Evolutionary conservation across 1,140 invertebrate species (phyloP), one percentile per base, ranked within the genome.

Genomic region (Neoseiulus cucumeris): DNA sequence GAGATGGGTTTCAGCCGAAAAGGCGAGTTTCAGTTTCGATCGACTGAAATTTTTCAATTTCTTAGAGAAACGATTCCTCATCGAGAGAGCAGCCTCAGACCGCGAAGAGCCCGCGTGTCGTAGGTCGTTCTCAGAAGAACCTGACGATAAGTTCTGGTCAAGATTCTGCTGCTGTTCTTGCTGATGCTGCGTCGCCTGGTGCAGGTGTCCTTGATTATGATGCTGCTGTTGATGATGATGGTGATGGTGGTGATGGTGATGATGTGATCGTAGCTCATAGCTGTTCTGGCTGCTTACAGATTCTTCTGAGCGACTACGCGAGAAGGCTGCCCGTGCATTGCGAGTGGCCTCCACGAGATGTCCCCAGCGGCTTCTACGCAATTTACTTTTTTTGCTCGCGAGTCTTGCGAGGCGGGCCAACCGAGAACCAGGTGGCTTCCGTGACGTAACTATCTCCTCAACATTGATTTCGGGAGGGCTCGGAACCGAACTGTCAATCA

Each of bases 341-440:
- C 71, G 42, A 42, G 71, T 72, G 9, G 70, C 68, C 30, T 72
- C 70, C 30, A 71, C 71, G 28, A 71, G 65, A 44, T 71, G 67
- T 30, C 66, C 65, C 71, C 71, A 70, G 4, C 64, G 65, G 2
- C 71, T 33, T 66, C 69, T 18, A 45, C 64, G 64, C 14, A 59
- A 65, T 45, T 66, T 45, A 42, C 66, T 69, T n/a, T 45, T 44
- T 64, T 71, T 71, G 45, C 67, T 70, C 22, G 68, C 59, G 30
- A 67, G 68, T n/a, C 68, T 67, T 1, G 71, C 71, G 30, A 72
- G 59, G 18, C 69, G 67, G 18, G 67, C 67, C 41, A 72, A 65
- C 42, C 67, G 66, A 65, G 64, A 64, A 45, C 64, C 66, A 7
- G 66, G 68, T 14, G 68, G 65, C 17, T 65, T 51, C 33, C 70